A percentile compares a stretch with the other conserved stretches of the same genome.
These are phyloP conservation scores for Caenorhabditis sinica DNA, from an alignment of 2,888 invertebrate genomes.

Conservation along the genomic window DNA sequence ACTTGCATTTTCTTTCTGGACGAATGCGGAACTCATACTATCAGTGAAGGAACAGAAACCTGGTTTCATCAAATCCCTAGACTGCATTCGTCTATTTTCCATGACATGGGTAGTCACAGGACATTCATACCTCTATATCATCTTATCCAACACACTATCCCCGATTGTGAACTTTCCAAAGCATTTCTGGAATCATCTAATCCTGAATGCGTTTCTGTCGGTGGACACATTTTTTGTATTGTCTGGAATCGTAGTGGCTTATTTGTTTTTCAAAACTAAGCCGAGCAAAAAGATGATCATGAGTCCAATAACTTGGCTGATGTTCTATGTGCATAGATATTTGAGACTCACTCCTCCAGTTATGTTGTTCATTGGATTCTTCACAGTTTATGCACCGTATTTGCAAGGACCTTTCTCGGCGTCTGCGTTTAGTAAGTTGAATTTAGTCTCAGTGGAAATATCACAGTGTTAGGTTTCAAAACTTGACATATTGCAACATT, in stretches of 20 bases:
- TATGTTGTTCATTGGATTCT: conserved; percentile 66
- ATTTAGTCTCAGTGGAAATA: not conserved
- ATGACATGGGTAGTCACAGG: conserved; percentile 75
- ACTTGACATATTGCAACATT: no score
- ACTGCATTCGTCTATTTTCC: conserved; percentile 75
- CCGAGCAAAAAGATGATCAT: conserved; percentile 38
- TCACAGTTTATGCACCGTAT: conserved; percentile 52
- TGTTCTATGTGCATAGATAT: conserved; percentile 77
- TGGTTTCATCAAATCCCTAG: conserved; percentile 70
- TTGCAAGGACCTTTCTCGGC: conserved; percentile 57
- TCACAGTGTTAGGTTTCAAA: no score
- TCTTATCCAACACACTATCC: conserved; percentile 13
- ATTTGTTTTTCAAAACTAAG: conserved; percentile 70
- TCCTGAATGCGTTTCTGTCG: conserved; percentile 68
- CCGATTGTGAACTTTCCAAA: conserved; percentile 24
- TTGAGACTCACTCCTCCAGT: conserved; percentile 64
- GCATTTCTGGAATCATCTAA: conserved; percentile 37
- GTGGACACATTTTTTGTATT: conserved; percentile 78
- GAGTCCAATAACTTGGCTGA: conserved; percentile 69
- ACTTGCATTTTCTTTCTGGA: conserved; percentile 64
- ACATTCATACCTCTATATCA: conserved; percentile 51
- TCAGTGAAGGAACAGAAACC: conserved; percentile 53
- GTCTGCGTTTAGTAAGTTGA: conserved; percentile 31
- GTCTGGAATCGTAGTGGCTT: conserved; percentile 74
- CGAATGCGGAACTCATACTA: conserved; percentile 52